These are phyloP conservation scores for Phataginus tricuspis DNA, from an alignment of 2,797 vertebrate genomes.

Conservation along the genomic window DNA sequence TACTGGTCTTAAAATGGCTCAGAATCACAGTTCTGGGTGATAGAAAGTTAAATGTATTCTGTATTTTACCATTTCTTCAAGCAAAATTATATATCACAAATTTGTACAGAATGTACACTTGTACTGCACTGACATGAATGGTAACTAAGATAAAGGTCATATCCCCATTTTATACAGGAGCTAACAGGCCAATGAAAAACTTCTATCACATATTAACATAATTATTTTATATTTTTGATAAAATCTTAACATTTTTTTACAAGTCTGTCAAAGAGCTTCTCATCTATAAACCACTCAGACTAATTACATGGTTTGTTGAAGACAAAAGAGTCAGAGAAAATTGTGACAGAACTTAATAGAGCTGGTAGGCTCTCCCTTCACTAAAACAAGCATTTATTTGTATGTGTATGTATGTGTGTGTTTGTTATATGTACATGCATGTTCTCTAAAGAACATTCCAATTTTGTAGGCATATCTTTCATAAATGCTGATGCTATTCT, in stretches of 20 bases:
- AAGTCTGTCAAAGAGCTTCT: neutral
- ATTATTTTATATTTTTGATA: neutral
- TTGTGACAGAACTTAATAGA: neutral
- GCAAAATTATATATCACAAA: neutral
- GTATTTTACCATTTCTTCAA: neutral
- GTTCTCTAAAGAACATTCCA: neutral
- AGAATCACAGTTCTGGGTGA: neutral
- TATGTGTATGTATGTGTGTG: neutral
- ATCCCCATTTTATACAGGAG: neutral
- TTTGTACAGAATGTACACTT: neutral
- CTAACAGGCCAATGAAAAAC: neutral
- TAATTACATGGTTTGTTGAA: neutral
- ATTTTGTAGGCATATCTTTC: neutral
- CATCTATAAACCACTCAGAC: neutral
- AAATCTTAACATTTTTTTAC: slow-evolving; percentile 30
- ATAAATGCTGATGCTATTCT: neutral
- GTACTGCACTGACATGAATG: neutral
- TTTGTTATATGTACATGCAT: neutral
- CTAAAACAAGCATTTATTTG: neutral
- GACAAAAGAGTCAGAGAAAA: neutral
- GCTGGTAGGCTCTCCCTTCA: neutral
- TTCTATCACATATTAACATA: neutral
- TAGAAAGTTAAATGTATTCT: neutral
- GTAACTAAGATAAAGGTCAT: neutral
- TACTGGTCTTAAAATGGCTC: neutral